phyloP scores from a whole-genome alignment of 2,888 invertebrate genomes.

The Sericinus montela region DNA sequence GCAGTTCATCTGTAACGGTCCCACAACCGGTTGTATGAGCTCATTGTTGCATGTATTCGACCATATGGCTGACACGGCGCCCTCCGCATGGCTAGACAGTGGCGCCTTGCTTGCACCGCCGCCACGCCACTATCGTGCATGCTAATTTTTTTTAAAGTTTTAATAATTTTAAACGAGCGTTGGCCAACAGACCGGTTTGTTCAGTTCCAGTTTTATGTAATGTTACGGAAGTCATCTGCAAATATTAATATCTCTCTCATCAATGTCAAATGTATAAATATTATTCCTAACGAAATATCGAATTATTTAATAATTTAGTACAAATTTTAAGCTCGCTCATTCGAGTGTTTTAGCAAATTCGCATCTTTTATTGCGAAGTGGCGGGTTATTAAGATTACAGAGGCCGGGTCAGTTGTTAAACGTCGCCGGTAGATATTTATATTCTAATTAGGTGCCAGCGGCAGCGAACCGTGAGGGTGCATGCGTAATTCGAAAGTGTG shows the following conservation, averaged over 20 bases:
- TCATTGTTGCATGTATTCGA: slow-evolving; percentile 65
- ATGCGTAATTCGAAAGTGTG: slow-evolving; percentile 63
- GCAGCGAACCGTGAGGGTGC: slow-evolving; percentile 58
- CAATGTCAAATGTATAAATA: slow-evolving; percentile 5
- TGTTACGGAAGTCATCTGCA: slow-evolving; percentile 9
- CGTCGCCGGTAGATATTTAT: slow-evolving; percentile 62
- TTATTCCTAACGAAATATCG: too few relatives aligned
- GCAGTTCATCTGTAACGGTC: slow-evolving; percentile 76
- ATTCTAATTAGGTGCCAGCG: slow-evolving; percentile 70
- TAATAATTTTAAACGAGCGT: slow-evolving; percentile 12
- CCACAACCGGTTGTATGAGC: slow-evolving; percentile 66
- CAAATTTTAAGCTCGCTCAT: slow-evolving; percentile 28
- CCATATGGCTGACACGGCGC: slow-evolving; percentile 39
- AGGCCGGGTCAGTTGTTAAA: slow-evolving; percentile 64
- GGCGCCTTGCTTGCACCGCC: slow-evolving; percentile 25
- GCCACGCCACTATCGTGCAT: background rate
- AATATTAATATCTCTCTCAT: slow-evolving; percentile 5
- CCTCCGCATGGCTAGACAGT: slow-evolving; percentile 12
- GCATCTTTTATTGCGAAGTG: slow-evolving; percentile 39
- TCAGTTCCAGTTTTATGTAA: slow-evolving; percentile 18
- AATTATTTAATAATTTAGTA: background rate
- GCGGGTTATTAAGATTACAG: slow-evolving; percentile 60
- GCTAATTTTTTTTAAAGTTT: slow-evolving; percentile 2
- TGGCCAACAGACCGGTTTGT: slow-evolving; percentile 19
- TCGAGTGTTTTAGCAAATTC: slow-evolving; percentile 30